Evolutionary conservation across 2,888 invertebrate genomes (phyloP), one percentile per base, ranked within the genome.

Genomic region (Hesperia comma): DNA sequence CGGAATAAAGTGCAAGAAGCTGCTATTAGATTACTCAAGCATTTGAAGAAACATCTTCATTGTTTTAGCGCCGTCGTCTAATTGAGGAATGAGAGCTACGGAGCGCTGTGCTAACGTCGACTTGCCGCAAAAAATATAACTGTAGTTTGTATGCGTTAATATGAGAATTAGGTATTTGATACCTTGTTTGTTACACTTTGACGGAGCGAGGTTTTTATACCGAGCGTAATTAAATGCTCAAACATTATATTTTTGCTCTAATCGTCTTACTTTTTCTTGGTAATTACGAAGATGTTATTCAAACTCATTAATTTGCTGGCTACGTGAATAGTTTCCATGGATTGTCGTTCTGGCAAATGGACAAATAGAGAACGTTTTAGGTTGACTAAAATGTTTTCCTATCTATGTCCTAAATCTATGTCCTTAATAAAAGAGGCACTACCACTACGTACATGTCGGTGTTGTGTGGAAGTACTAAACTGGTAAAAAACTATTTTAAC

Each of bases 11-110:
- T 51, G 63, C 67, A 63, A 61, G 67, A 63, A 63, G 63, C 66
- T 41, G 61, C 67, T 69, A 69, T 69, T 70, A 41, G 61, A 67
- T 68, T 68, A 68, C 63, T 68, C 58, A 67, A 67, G 63, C 61
- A 33, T 66, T 63, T 63, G 63, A 57, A 57, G 63, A 63, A 57
- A 63, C 63, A 67, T 67, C 46, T 66, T 66, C 66, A 67, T 67
- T 67, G 67, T 67, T 67, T 67, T 61, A 67, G 15, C 17, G 66
- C n/a, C 43, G 37, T 61, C 41, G 61, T 67, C 21, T 67, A 67
- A 67, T 67, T 67, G 67, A 61, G 60, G 49, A 67, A 61, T 54
- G 53, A 53, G 37, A 19, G 58, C 15, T 26, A 21, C 43, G 32
- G 40, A 41, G 53, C 55, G 54, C 3, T 15, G 46, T 33, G 61